Evolutionary conservation across 2,797 vertebrate genomes (phyloP), one percentile per base, ranked within the genome.

Genomic region (Gallinago nigripennis): DNA sequence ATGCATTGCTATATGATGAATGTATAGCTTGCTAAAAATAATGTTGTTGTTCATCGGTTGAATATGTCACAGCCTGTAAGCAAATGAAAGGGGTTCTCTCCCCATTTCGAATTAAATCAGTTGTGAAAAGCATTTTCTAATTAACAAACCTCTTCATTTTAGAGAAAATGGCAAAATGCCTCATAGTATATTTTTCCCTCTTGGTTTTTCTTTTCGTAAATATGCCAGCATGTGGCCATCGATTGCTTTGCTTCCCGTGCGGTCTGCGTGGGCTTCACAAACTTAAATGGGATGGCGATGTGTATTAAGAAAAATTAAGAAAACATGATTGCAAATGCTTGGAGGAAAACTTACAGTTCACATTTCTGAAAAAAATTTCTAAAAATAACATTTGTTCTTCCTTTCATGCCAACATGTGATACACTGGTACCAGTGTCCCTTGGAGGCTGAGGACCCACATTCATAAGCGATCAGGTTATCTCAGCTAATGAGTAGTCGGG

Each of bases 21-120:
- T 66, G 35, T 68, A 77, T 21, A 78, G 53, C 75, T 92, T 71
- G 33, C 86, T 92, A 90, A 90, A 94, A 78, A 77, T 81, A 70
- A 82, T 13, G 30, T 51, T 77, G 46, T 48, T 83, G 50, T 91
- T 94, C 51, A 31, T 84, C 14, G 3, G 17, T n/a, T 86, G 83
- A 82, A 86, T 71, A 50, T 28, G 56, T 57, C 4, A 1, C 66
- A 64, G 76, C 46, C 72, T 50, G 35, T 53, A 69, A 86, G 79
- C 9, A 65, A 70, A 69, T 48, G 19, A 84, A 75, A 56, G 6
- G 24, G 5, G 6, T 50, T 8, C 14, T 43, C 24, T 31, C 46
- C 60, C 30, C 50, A 23, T 48, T 78, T 81, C 43, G 73, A 80
- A 92, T 66, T 21, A 76, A 86, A 89, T 88, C 54, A 48, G 15